Base-by-base conservation (phyloP, 1,140 invertebrate species). In the Tribolium castaneum region DNA sequence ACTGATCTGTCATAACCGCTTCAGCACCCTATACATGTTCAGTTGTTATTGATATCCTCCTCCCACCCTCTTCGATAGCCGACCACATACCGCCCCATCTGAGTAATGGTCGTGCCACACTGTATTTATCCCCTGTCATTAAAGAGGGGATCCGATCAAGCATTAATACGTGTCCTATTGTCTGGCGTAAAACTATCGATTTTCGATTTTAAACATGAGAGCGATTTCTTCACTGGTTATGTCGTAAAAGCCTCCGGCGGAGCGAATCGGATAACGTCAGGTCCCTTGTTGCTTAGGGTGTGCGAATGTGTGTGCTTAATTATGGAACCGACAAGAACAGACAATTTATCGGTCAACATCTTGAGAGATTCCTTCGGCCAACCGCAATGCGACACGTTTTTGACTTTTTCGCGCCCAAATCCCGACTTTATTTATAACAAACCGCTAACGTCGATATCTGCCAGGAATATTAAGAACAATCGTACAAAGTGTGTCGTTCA, bases 1-100 rank as follows among this genome's bases (percentile, higher is more conserved):
- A 80, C 74, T 77, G 80, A 77, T 78, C 77, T 78, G 80, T 80
- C 80, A 80, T 78, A 80, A 80, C 66, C 73, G 77, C 54, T 80
- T 78, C 75, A 76, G 45, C 56, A 12, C 62, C 71, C 49, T 14
- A 51, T 52, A 70, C 66, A 54, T 70, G 75, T 73, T 75, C 79
- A 76, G 54, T 75, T 76, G 79, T 80, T 80, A 80, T 80, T 80
- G 79, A 80, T 80, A 80, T 78, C 71, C 71, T 52, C 52, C 52
- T 22, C 71, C 25, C n/a, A 35, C 70, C 16, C 13, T 13, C 70
- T n/a, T 22, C 52, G 52, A 73, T 54, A 49, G n/a, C 39, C 70
- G 59, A 72, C 70, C 70, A 35, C 71, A 73, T 50, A 54, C 49
- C 49, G 25, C 30, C 52, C 52, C 71, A 35, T 51, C 71, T 73